A percentile compares a stretch with the other conserved stretches of the same genome.
phyloP scores from a whole-genome alignment of 1,140 invertebrate species.

The Penaeus japonicus region DNA sequence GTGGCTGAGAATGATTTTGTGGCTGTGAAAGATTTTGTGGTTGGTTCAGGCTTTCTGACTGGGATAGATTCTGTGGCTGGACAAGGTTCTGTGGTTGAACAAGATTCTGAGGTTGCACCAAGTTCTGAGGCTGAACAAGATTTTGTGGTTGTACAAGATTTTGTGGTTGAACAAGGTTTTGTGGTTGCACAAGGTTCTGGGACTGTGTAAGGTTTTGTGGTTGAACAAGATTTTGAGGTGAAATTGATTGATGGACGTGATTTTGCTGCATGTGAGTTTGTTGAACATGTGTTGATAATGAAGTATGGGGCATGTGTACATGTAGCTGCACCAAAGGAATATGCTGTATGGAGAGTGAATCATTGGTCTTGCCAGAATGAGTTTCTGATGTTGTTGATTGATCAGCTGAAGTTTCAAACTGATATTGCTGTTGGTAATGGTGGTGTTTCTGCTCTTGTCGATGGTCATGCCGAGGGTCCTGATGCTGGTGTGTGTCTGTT shows the following conservation, averaged over 20 bases:
- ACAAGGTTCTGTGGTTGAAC: slow-evolving; percentile 39
- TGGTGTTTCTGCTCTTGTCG: neutral
- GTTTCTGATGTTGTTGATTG: neutral
- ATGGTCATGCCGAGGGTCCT: neutral
- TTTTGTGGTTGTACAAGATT: slow-evolving; percentile 26
- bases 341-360: slow-evolving; percentile 14
- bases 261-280: neutral
- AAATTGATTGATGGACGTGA: neutral
- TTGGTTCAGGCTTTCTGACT: slow-evolving; percentile 28
- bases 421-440: slow-evolving; percentile 11
- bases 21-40: slow-evolving; percentile 42
- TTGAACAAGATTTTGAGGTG: slow-evolving; percentile 28
- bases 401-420: slow-evolving; percentile 10
- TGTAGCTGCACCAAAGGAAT: slow-evolving; percentile 40
- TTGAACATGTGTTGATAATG: neutral
- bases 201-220: slow-evolving; percentile 30
- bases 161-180: neutral
- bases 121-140: slow-evolving; percentile 31
- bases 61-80: slow-evolving; percentile 36
- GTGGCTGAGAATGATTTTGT: slow-evolving; percentile 37
- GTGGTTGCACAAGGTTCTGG: slow-evolving; percentile 22
- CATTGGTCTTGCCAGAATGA: slow-evolving; percentile 4
- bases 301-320: slow-evolving; percentile 1
- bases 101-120: slow-evolving; percentile 36
- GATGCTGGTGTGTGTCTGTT: neutral